These are phyloP conservation scores for Ophioderma brevispina DNA, from an alignment of 35 echinoderm and acorn worm genomes.

Conservation along the genomic window DNA sequence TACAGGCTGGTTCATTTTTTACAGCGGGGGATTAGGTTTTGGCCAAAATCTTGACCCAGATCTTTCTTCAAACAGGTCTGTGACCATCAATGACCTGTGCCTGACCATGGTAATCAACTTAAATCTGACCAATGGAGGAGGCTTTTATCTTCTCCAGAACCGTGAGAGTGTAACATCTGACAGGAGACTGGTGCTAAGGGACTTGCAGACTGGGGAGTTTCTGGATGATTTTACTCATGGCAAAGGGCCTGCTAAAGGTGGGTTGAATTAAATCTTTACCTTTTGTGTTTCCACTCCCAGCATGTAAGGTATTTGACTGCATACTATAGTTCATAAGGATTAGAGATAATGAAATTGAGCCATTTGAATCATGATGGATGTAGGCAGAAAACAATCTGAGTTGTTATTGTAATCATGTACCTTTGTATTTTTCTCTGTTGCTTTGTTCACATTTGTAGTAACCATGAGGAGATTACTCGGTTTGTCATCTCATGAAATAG, in stretches of 20 bases:
- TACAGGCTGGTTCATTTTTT: no score
- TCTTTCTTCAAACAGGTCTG: constrained; percentile 65
- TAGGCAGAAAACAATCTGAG: no score
- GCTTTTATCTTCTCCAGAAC: constrained; percentile 79
- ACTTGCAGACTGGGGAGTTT: constrained; percentile 82
- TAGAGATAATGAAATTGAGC: no score
- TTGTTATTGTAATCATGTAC: no score
- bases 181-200: constrained; percentile 69
- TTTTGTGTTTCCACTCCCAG: no score
- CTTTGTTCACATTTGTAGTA: constrained; percentile 61
- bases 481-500: constrained; percentile 51
- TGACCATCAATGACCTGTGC: constrained; percentile 84
- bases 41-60: no score
- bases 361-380: no score
- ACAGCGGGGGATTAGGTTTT: no score
- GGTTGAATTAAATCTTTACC: no score
- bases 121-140: constrained; percentile 79
- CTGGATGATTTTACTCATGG: constrained; percentile 97
- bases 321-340: no score
- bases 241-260: constrained; percentile 79
- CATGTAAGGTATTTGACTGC: no score
- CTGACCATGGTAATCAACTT: constrained; percentile 89
- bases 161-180: constrained; percentile 81
- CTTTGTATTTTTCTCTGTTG: no score
- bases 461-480: constrained; percentile 79